Percentiles rank a stretch among this genome's conserved stretches.
These are phyloP conservation scores for Brachionus plicatilis DNA, from an alignment of 1,140 invertebrate species.

Conservation along the genomic window DNA sequence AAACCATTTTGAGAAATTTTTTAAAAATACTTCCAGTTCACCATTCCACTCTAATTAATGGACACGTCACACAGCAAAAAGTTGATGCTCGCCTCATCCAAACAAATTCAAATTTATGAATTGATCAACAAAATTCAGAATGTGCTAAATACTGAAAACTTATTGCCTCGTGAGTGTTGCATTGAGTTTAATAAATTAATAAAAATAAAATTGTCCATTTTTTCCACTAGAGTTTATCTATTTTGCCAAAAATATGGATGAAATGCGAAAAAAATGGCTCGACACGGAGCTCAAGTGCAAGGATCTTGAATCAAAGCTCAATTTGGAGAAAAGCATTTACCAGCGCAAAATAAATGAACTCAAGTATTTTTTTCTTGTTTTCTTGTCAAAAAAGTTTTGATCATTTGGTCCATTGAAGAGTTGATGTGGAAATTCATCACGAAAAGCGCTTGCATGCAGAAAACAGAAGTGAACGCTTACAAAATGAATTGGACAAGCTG, in stretches of 20 bases:
- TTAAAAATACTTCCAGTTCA: not conserved
- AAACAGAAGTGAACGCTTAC: conserved; percentile 12
- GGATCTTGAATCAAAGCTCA: not conserved
- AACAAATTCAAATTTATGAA: conserved; percentile 40
- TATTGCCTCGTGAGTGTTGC: conserved; percentile 10
- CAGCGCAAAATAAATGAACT: conserved; percentile 31
- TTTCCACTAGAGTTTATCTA: conserved; percentile 26
- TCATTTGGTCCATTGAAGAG: not conserved
- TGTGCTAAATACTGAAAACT: conserved; percentile 29
- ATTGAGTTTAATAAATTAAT: not conserved
- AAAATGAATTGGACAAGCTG: conserved; percentile 22
- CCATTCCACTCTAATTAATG: not conserved
- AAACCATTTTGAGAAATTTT: not conserved
- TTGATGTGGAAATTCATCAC: conserved; percentile 31
- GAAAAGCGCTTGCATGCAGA: conserved; percentile 29
- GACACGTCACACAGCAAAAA: conserved; percentile 23
- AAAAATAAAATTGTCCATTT: not conserved
- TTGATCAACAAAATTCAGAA: conserved; percentile 38
- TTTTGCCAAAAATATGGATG: conserved; percentile 40
- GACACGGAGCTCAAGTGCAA: conserved; percentile 19
- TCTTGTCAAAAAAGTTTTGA: not conserved
- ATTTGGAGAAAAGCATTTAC: conserved; percentile 26
- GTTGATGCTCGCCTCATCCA: conserved; percentile 10
- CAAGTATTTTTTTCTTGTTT: not conserved
- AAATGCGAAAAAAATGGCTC: conserved; percentile 36